Base-by-base conservation (phyloP, 2,888 invertebrate species). In the Andrena praecox region DNA sequence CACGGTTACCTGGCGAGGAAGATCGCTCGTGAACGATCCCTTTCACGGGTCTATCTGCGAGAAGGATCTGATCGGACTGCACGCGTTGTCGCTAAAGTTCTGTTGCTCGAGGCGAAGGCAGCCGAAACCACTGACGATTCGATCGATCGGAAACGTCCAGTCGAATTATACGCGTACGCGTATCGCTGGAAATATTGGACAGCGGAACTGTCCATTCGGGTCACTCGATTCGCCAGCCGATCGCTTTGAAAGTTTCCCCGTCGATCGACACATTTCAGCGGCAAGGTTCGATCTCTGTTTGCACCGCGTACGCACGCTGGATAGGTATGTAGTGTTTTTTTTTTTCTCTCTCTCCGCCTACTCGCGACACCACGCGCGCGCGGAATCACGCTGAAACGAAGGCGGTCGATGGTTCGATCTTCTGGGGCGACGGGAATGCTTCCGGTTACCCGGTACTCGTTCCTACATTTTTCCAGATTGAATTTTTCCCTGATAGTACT, bases 171-270 rank as follows among this genome's bases (percentile, higher is more conserved):
- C 42, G 10, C 24, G 24, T 56, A 56, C 10, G 42, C 42, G 5
- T 42, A 59, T 42, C n/a, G 59, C 29, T 35, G 42, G 59, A 59
- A 69, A 85, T 66, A 71, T 81, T 78, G 77, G 52, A 75, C 33
- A 50, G 31, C 69, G 60, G 74, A 56, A 70, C 73, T 29, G 68
- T 77, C 72, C 79, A 85, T 87, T 87, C 79, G 67, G 87, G 81
- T 86, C 73, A 71, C 56, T 81, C 70, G 74, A 77, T 76, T 77
- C 64, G 52, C 77, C 74, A 76, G 73, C 78, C 54, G 86, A 85
- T 80, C 84, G 71, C 63, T 86, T 42, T 69, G 79, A 85, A 85
- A 68, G 71, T 81, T 84, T 84, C 70, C 27, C 10, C 29, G 66
- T 7, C 76, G 62, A 77, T 78, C 77, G 74, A 74, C 86, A 70